Evolutionary conservation across 2,888 invertebrate genomes (phyloP).

Genomic region (Thera britannica): DNA sequence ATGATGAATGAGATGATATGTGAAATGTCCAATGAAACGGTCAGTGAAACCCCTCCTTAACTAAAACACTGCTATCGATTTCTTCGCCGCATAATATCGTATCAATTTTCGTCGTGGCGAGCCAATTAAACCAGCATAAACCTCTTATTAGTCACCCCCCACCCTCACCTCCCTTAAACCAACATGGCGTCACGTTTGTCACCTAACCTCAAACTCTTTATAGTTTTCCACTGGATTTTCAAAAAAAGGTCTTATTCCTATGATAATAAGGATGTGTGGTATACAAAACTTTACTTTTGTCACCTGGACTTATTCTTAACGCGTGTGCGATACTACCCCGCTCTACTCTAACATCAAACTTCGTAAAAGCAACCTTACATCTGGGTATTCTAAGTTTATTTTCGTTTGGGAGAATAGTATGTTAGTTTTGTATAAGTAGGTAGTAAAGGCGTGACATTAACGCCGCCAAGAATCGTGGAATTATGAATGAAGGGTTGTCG

Average conservation of each 20-base stretch:
- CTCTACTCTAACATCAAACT: conserved; percentile 48
- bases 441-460: conserved; percentile 81
- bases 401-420: conserved; percentile 45
- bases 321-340: conserved; percentile 73
- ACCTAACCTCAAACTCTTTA: conserved; percentile 66
- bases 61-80: conserved; percentile 73
- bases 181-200: conserved; percentile 83
- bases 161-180: conserved; percentile 72
- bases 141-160: conserved; percentile 78
- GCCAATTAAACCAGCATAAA: conserved; percentile 81
- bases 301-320: conserved; percentile 77
- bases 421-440: conserved; percentile 72
- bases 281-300: conserved; percentile 41
- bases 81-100: conserved; percentile 53
- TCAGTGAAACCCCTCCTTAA: conserved; percentile 49
- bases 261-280: conserved; percentile 45
- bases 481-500: conserved; percentile 78
- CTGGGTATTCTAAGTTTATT: conserved; percentile 37
- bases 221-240: conserved; percentile 26
- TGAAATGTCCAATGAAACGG: background rate
- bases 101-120: conserved; percentile 70
- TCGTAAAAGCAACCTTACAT: conserved; percentile 41
- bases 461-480: conserved; percentile 77
- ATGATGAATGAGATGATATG: too few species aligned
- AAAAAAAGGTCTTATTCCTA: conserved; percentile 45